Evolutionary conservation across 2,113 vertebrate genomes (phyloP), one percentile per base, ranked within the genome.

Genomic region (Phoxinus phoxinus): DNA sequence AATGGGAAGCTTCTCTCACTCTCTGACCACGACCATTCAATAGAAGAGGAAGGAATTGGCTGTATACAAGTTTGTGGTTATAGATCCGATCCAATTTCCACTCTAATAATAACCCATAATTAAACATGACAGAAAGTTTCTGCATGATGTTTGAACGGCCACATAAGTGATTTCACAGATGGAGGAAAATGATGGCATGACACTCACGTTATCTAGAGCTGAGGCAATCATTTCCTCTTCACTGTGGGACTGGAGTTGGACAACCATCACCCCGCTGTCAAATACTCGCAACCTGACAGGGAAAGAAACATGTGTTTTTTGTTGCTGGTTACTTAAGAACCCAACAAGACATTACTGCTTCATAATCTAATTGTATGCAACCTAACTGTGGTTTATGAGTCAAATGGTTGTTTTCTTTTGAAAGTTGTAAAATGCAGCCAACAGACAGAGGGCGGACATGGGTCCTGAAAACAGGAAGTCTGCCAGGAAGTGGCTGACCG

Each of bases 151-250:
- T 73, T 84, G 53, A 67, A 65, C 23, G 6, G n/a, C 61, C 74
- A 87, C 46, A 35, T 25, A 89, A 89, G 53, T 78, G 85, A 87
- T 87, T 89, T 85, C 77, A 77, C 86, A 85, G 83, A 75, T 72
- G 63, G 58, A 58, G n/a, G 30, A 69, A 86, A 30, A 88, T 80
- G 78, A 78, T 41, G 48, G 80, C 83, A 58, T 30, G 19, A 82
- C 30, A 89, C 94, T 91, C 94, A 99, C 98, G 63, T 94, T 98
- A 92, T 99, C 97, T 91, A 99, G 91, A 74, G 98, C 97, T 75
- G 97, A 96, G 90, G 97, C 95, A 78, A 99, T 97, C 97, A 99
- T 99, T 94, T 99, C 97, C 93, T 99, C 98, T 91, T 99, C 98
- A 0, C 96, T 99, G 93, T 99, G 98, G 84, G 98, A 99, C 92